Evolutionary conservation across 1,140 invertebrate genomes (phyloP), one percentile per base, ranked within the genome.

Genomic region (Prorops nasuta): DNA sequence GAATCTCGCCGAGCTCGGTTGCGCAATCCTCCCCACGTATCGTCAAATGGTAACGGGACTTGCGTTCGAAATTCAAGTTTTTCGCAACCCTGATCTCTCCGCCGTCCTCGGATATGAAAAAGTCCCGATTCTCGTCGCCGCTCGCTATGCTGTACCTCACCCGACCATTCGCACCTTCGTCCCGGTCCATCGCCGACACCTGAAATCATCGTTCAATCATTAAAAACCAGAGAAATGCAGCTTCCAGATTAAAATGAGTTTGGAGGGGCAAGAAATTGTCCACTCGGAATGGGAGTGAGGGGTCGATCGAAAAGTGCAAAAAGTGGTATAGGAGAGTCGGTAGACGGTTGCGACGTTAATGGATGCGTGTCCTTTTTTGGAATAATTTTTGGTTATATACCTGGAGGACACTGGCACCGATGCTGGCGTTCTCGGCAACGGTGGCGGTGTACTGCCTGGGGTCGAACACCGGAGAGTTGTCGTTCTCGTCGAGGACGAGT

Each of bases 101-200:
- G 1, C 88, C 87, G 65, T 96, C 91, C 73, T 94, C 90, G 36
- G 90, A 89, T 39, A 97, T 92, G 59, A 84, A 87, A 63, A 93
- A 96, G 71, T 96, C 92, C 28, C 90, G 83, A 74, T 94, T 94
- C 35, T 88, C 85, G 75, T 98, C 93, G 2, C 94, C 95, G n/a
- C 85, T 80, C 7, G 86, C 82, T 53, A 97, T 91, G 9, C 88
- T 87, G 79, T 94, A 98, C 9, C 91, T 82, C 2, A 96, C 86
- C 54, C 89, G 82, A 3, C 92, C 92, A 76, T 96, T 96, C 3
- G 86, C 78, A 28, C 89, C 92, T 65, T 92, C 89, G 76, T 98
- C 96, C 4, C 87, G 79, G 77, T 98, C 96, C 3, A 89, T 94
- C 10, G 94, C 95, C 1, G 90, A 92, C 4, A 97, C 88, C 86